A percentile compares a stretch with the other conserved stretches of the same genome.
These are phyloP conservation scores for Harpalus rubripes DNA, from an alignment of 2,888 invertebrate species.

Conservation along the genomic window DNA sequence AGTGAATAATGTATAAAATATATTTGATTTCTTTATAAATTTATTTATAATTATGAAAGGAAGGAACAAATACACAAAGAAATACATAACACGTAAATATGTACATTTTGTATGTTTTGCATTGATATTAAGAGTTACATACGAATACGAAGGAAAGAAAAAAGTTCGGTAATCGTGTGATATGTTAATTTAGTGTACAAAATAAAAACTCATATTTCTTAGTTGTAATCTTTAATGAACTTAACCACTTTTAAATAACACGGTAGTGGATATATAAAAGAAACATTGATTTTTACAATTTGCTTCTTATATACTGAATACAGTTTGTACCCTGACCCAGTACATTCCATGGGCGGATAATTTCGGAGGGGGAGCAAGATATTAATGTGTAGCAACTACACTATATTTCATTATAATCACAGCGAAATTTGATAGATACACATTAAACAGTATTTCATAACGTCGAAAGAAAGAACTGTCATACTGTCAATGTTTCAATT, in stretches of 20 bases:
- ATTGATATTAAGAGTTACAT: slow-evolving; percentile 44
- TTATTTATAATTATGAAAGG: slow-evolving; percentile 62
- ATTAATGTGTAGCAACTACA: slow-evolving; percentile 66
- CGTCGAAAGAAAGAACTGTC: slow-evolving; percentile 18
- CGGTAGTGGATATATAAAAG: slow-evolving; percentile 61
- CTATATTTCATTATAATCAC: slow-evolving; percentile 65
- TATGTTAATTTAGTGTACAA: slow-evolving; percentile 59
- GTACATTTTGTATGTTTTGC: slow-evolving; percentile 55
- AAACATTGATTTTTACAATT: slow-evolving; percentile 66
- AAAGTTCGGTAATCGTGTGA: slow-evolving; percentile 47
- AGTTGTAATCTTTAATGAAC: slow-evolving; percentile 65
- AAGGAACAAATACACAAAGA: slow-evolving; percentile 62
- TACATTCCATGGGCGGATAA: slow-evolving; percentile 66
- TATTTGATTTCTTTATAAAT: slow-evolving; percentile 61
- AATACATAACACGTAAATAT: slow-evolving; percentile 61
- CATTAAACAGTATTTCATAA: slow-evolving; percentile 62
- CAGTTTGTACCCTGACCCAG: slow-evolving; percentile 66
- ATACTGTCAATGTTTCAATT: slow-evolving; percentile 39
- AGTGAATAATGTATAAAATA: slow-evolving; percentile 22
- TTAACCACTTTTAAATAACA: slow-evolving; percentile 59
- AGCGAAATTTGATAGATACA: slow-evolving; percentile 67
- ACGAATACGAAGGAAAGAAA: slow-evolving; percentile 22
- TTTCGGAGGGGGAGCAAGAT: slow-evolving; percentile 65
- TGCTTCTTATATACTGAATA: slow-evolving; percentile 66
- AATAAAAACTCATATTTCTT: slow-evolving; percentile 55